phyloP scores from a whole-genome alignment of 2,797 vertebrate genomes.

The Gadopsis marmoratus region DNA sequence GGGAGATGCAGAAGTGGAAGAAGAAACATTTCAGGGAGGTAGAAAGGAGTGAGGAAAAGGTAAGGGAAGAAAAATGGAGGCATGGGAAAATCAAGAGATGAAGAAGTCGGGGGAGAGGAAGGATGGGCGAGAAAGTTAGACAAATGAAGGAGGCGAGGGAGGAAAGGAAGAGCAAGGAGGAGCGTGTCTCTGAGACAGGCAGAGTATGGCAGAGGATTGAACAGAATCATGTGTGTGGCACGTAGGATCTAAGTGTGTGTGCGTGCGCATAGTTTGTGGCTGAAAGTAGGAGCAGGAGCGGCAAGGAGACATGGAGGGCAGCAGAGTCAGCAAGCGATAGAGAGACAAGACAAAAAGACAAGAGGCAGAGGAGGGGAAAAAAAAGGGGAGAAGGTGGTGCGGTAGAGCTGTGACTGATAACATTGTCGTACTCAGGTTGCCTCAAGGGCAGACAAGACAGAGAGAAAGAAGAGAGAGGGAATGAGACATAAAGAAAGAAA shows the following conservation, averaged over 20 bases:
- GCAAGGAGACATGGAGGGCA: constrained; percentile 71
- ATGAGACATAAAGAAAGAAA: constrained; percentile 68
- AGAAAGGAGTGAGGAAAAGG: constrained; percentile 8
- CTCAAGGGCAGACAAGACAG: constrained; percentile 81
- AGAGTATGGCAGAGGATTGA: background rate
- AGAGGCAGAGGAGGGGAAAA: constrained; percentile 4
- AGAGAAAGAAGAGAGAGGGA: constrained; percentile 59
- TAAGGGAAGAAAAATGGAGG: constrained; percentile 35
- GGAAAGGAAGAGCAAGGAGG: background rate
- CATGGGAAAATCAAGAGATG: constrained; percentile 34
- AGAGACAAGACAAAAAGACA: constrained; percentile 52
- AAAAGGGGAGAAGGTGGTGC: constrained; percentile 48
- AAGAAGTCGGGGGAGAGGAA: constrained; percentile 7
- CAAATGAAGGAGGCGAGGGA: constrained; percentile 28
- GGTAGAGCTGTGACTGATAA: constrained; percentile 79
- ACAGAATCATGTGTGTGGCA: constrained; percentile 23
- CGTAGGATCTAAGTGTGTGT: background rate
- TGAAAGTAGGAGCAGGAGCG: constrained; percentile 38
- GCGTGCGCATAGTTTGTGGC: constrained; percentile 39
- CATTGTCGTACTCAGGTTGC: constrained; percentile 77
- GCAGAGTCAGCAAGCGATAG: constrained; percentile 62
- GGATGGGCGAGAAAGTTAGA: constrained; percentile 38
- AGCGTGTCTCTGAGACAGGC: background rate
- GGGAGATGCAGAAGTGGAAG: constrained; percentile 21
- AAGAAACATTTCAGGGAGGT: constrained; percentile 9